Conservation (phyloP, 2,888 invertebrate species). For the Gari tellinella region DNA sequence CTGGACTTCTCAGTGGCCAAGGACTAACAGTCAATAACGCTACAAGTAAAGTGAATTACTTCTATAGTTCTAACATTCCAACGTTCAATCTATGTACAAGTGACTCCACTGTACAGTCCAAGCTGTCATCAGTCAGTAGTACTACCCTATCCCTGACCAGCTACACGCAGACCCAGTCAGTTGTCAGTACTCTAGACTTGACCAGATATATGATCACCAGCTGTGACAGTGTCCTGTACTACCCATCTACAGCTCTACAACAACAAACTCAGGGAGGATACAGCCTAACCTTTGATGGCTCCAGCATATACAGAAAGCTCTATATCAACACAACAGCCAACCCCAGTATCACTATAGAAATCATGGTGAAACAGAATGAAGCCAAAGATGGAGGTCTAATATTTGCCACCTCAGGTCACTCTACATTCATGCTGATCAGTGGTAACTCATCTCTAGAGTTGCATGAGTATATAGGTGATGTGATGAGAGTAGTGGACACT, state of each 20-base stretch:
- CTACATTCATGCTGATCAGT: conserved; percentile 48
- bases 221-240: conserved; percentile 65
- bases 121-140: conserved; percentile 22
- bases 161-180: conserved; percentile 37
- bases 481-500: conserved; percentile 40
- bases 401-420: conserved; percentile 53
- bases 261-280: conserved; percentile 65
- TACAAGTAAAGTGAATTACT: conserved; percentile 22
- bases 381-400: conserved; percentile 51
- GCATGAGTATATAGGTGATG: conserved; percentile 36
- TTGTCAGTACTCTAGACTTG: conserved; percentile 34
- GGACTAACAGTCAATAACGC: conserved; percentile 5
- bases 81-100: conserved; percentile 52
- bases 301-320: conserved; percentile 52
- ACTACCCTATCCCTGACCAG: conserved; percentile 22
- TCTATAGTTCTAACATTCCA: conserved; percentile 30
- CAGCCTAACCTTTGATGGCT: conserved; percentile 59
- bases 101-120: conserved; percentile 25
- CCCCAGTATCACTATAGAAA: conserved; percentile 62
- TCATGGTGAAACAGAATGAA: conserved; percentile 58
- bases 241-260: conserved; percentile 46
- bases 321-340: conserved; percentile 36
- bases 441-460: conserved; percentile 48
- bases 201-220: conserved; percentile 43
- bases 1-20: conserved; percentile 55